Evolutionary conservation across 2,888 invertebrate genomes (phyloP).

Genomic region (Spisula subtruncata): DNA sequence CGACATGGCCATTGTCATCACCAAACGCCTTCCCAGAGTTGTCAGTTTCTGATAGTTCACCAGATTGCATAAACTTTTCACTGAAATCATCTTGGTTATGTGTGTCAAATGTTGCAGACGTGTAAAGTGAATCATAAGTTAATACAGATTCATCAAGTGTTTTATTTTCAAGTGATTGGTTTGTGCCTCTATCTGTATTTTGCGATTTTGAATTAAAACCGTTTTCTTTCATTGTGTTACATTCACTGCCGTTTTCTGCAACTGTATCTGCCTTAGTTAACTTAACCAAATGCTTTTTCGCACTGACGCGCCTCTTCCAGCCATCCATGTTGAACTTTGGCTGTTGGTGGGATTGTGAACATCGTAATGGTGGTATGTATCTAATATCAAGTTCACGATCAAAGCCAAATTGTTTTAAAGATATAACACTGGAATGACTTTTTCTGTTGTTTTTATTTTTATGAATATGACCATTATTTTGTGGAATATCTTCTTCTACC

Average conservation of each 20-base stretch:
- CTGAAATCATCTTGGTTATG: background rate
- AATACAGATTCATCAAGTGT: background rate
- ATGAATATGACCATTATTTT: background rate
- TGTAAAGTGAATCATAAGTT: background rate
- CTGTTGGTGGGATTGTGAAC: background rate
- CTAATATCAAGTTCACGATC: background rate
- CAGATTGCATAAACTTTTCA: background rate
- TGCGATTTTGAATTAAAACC: background rate
- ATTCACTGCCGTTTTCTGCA: background rate
- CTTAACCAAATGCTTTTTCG: background rate
- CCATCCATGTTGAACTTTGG: background rate
- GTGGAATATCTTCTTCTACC: background rate
- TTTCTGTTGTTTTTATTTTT: background rate
- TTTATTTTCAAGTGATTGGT: background rate
- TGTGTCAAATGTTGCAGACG: background rate
- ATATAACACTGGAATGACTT: background rate
- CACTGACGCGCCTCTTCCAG: background rate
- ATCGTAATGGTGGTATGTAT: background rate
- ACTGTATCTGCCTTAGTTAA: background rate
- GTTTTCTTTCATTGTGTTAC: background rate
- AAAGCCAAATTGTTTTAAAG: constrained; percentile 1
- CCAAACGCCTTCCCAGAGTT: background rate
- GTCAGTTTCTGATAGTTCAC: background rate
- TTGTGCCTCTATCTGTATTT: background rate
- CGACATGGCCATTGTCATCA: background rate